phyloP scores from a whole-genome alignment of 2,888 invertebrate species.

The Trichopoda pennipes region DNA sequence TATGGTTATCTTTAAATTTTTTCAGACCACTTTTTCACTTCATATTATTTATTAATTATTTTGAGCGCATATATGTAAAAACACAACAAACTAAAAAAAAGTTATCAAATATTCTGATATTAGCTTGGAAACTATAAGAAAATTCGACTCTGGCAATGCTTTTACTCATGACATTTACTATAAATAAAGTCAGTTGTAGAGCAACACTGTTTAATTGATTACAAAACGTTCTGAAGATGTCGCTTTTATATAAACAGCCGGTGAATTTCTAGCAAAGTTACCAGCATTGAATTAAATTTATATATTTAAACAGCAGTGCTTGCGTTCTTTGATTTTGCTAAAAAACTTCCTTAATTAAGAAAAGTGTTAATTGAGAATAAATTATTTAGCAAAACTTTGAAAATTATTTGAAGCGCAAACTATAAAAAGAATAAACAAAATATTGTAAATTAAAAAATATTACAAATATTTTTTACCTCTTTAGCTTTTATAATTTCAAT shows the following conservation, averaged over 20 bases:
- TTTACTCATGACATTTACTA: background rate
- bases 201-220: background rate
- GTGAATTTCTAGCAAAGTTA: too few species aligned
- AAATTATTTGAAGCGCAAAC: too few species aligned
- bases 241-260: background rate
- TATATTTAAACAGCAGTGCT: too few species aligned
- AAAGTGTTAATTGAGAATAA: too few species aligned
- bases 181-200: background rate
- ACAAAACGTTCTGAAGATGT: background rate
- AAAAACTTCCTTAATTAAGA: too few species aligned
- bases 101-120: slow-evolving; percentile 17
- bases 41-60: slow-evolving; percentile 9
- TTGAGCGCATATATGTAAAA: slow-evolving; percentile 10
- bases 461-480: too few species aligned
- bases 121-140: background rate
- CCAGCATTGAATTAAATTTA: too few species aligned
- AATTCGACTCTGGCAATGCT: slow-evolving; percentile 30
- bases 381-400: too few species aligned
- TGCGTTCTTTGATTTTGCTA: too few species aligned
- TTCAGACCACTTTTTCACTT: background rate
- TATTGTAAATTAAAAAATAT: too few species aligned
- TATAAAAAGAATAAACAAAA: too few species aligned
- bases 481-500: too few species aligned
- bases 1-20: background rate
- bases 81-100: slow-evolving; percentile 17